phyloP scores from a whole-genome alignment of 2,797 vertebrate genomes.

The Podargus strigoides region DNA sequence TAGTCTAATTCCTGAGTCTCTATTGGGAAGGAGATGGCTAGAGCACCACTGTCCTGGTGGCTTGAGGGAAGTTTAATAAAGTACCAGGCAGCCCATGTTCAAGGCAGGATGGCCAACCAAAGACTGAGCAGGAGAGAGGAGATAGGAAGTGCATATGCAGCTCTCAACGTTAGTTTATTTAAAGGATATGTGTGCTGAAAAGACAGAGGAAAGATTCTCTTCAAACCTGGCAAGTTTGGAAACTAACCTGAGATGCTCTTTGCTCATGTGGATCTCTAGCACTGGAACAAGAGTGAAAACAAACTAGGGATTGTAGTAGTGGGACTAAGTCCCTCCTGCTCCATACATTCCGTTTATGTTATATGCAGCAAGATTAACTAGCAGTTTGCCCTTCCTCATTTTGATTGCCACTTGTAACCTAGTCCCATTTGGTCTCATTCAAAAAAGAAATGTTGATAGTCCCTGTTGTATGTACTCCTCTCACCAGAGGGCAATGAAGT shows the following conservation, averaged over 20 bases:
- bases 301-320: neutral
- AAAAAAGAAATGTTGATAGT: neutral
- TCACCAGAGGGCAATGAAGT: conserved; percentile 56
- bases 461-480: conserved; percentile 11
- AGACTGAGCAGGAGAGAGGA: neutral
- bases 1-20: neutral
- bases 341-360: neutral
- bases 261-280: neutral
- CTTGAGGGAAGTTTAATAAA: neutral
- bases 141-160: neutral
- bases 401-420: neutral
- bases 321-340: neutral
- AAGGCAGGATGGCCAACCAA: neutral
- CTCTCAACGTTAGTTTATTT: neutral
- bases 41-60: neutral
- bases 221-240: neutral
- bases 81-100: neutral
- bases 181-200: neutral
- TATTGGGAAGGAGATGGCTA: neutral
- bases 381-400: neutral
- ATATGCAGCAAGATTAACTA: neutral
- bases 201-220: neutral
- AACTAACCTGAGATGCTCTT: neutral
- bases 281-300: neutral
- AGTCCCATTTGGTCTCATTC: neutral